phyloP scores from a whole-genome alignment of 2,888 invertebrate species.

The Autographa gamma region DNA sequence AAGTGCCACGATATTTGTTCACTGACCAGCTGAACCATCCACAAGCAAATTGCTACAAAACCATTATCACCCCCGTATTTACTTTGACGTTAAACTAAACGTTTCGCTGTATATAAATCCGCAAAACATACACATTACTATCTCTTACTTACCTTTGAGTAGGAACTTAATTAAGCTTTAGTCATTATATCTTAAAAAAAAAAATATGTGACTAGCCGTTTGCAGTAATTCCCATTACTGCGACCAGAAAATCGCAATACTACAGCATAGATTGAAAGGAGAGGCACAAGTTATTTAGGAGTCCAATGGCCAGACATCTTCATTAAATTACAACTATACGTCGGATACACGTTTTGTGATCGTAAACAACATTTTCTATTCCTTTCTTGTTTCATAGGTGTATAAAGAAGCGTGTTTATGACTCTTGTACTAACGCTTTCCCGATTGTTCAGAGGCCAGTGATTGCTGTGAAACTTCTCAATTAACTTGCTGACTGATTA shows the following conservation, averaged over 20 bases:
- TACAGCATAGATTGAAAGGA: background rate
- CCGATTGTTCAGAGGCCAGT: constrained; percentile 36
- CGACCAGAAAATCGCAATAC: too few relatives aligned
- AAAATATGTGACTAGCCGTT: too few relatives aligned
- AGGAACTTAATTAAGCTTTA: too few relatives aligned
- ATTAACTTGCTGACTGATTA: constrained; percentile 73
- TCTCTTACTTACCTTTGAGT: too few relatives aligned
- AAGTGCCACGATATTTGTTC: constrained; percentile 71
- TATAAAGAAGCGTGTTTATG: constrained; percentile 46
- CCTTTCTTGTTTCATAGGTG: constrained; percentile 7
- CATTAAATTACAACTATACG: background rate
- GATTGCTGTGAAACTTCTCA: constrained; percentile 66
- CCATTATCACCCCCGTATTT: constrained; percentile 39
- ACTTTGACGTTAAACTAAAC: constrained; percentile 46
- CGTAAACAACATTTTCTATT: background rate
- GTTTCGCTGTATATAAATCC: background rate
- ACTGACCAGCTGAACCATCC: constrained; percentile 49
- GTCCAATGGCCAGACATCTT: background rate
- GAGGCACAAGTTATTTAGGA: background rate
- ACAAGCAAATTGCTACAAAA: constrained; percentile 59
- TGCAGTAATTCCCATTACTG: too few relatives aligned
- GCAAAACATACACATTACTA: too few relatives aligned
- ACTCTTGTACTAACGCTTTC: constrained; percentile 42
- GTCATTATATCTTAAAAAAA: too few relatives aligned
- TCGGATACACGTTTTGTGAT: background rate